Conservation (phyloP, 1,140 invertebrate species). For the Drosophila nikananu region DNA sequence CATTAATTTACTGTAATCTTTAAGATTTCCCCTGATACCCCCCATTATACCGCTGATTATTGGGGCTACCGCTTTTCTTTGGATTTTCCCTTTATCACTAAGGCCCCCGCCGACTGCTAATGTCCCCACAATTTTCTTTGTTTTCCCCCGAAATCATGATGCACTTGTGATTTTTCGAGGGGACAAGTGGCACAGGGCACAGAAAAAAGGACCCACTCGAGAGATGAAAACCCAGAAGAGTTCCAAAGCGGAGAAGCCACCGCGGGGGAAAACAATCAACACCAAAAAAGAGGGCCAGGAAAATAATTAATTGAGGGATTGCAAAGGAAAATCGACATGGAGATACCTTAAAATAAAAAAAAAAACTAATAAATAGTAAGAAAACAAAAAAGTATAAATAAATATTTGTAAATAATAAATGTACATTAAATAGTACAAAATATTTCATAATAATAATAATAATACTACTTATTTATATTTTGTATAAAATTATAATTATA, state of each 20-base stretch:
- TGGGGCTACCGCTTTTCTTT: background rate
- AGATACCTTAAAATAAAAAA: background rate
- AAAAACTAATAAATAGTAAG: no score
- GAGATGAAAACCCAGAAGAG: slow-evolving; percentile 17
- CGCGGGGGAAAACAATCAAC: slow-evolving; percentile 46
- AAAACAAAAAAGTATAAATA: background rate
- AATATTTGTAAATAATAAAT: background rate
- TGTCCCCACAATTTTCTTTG: slow-evolving; percentile 2
- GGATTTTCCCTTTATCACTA: background rate
- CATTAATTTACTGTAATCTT: background rate
- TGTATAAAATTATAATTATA: no score
- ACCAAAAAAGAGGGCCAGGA: slow-evolving; percentile 21
- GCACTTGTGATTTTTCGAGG: slow-evolving; percentile 29
- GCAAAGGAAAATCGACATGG: background rate
- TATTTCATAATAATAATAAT: no score
- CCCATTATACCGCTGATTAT: background rate
- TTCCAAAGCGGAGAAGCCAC: slow-evolving; percentile 19
- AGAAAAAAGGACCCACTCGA: slow-evolving; percentile 62
- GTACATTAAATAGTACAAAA: background rate
- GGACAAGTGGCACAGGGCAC: slow-evolving; percentile 57
- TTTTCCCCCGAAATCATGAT: background rate
- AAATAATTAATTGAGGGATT: slow-evolving; percentile 8
- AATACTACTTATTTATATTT: background rate
- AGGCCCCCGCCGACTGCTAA: slow-evolving; percentile 1
- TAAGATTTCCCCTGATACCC: background rate